A percentile compares a stretch with the other conserved stretches of the same genome.
Evolutionary conservation across 2,113 vertebrate species (phyloP).

Genomic region (Odontesthes bonariensis): DNA sequence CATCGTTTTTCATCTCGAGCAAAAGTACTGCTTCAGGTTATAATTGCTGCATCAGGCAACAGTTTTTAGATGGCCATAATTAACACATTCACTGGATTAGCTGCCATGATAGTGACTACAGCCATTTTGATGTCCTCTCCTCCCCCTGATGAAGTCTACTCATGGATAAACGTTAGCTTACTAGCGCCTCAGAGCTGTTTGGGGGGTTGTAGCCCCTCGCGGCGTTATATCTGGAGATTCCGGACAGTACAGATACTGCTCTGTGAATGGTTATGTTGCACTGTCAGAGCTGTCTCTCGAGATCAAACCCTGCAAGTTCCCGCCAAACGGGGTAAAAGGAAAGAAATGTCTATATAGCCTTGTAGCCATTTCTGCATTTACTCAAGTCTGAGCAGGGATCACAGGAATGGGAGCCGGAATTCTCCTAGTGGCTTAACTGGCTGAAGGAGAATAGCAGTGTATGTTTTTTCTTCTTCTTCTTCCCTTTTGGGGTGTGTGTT

Average conservation of each 20-base stretch:
- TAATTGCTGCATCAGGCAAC: no score
- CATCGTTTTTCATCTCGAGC: no score
- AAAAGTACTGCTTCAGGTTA: no score
- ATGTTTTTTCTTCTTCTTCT: neutral
- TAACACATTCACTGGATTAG: no score
- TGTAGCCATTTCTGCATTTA: constrained; percentile 7
- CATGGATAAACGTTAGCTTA: no score
- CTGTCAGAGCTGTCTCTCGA: neutral
- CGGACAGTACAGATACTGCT: neutral
- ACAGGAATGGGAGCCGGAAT: constrained; percentile 27
- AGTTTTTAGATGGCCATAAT: no score
- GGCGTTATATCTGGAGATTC: neutral
- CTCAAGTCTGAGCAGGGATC: constrained; percentile 26
- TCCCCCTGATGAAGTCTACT: no score
- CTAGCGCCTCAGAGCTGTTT: neutral
- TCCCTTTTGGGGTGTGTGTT: constrained; percentile 57
- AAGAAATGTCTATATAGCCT: constrained; percentile 3
- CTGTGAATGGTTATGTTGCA: neutral
- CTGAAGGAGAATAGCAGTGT: constrained; percentile 45
- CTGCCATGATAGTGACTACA: no score
- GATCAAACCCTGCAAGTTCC: neutral
- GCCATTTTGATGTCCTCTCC: no score
- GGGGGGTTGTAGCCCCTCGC: neutral
- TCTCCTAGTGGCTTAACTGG: constrained; percentile 36
- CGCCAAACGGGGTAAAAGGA: constrained; percentile 9